A percentile compares a stretch with the other conserved stretches of the same genome.
phyloP scores from a whole-genome alignment of 2,113 vertebrate species.

The Leucoraja erinaceus region DNA sequence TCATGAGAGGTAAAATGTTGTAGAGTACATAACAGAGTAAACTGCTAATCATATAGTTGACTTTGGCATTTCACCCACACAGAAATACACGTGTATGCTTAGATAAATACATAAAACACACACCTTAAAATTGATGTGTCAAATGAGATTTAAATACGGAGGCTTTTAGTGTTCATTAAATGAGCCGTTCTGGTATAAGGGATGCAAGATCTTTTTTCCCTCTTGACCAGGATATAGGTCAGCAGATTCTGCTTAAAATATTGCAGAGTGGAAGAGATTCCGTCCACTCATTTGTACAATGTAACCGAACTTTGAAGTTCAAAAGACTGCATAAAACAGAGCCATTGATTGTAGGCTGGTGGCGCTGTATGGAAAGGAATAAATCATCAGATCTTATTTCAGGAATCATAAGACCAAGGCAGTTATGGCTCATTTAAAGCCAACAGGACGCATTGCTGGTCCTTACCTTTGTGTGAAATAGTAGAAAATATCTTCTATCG shows the following conservation, averaged over 20 bases:
- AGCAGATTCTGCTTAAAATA: background rate
- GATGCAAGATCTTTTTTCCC: background rate
- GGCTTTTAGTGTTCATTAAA: background rate
- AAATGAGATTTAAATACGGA: background rate
- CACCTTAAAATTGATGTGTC: background rate
- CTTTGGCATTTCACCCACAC: background rate
- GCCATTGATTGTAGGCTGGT: conserved; percentile 33
- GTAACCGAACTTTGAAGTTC: conserved; percentile 25
- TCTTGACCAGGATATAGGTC: background rate
- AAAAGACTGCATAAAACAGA: conserved; percentile 30
- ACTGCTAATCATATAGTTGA: background rate
- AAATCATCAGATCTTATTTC: conserved; percentile 37
- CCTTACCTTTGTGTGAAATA: conserved; percentile 25
- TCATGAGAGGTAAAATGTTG: background rate
- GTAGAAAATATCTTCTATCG: conserved; percentile 29
- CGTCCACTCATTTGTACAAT: conserved; percentile 18
- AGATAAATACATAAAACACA: background rate
- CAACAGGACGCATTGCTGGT: conserved; percentile 24
- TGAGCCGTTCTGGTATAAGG: background rate
- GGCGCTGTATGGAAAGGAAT: conserved; percentile 38
- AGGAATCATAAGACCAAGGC: conserved; percentile 19
- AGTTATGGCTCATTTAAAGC: conserved; percentile 36
- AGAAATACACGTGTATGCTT: background rate
- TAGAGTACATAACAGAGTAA: background rate
- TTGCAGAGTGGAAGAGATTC: background rate